Evolutionary conservation across 2,888 invertebrate species (phyloP), one percentile per base, ranked within the genome.

Genomic region (Diplazon laetatorius): DNA sequence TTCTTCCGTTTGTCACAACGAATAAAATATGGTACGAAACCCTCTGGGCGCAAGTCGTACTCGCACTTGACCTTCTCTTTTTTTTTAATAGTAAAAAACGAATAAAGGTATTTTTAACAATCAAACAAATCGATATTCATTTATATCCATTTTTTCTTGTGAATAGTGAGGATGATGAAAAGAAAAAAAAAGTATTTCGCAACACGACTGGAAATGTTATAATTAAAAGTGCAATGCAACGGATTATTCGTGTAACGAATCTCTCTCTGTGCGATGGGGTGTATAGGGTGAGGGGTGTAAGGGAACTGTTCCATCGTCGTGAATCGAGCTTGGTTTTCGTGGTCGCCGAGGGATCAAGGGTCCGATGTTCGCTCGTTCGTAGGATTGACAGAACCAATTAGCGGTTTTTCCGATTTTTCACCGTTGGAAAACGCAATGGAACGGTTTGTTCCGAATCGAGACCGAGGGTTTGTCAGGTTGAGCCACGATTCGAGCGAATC

Each of bases 321-420:
- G 22, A 25, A 18, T 50, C 59, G 52, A 48, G 9, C 22, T 63
- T n/a, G 35, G 65, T 30, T 71, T 76, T 50, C 57, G 65, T 18
- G 65, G 70, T 76, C 62, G 65, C 46, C 44, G 74, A 55, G 52
- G 63, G 71, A 25, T 71, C 59, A 55, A 63, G 63, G 66, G 44
- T 70, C 68, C 30, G 70, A 71, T 46, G 66, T 60, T 68, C 62
- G 50, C 71, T 66, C 71, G 68, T 78, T 74, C 48, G 57, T 57
- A 66, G 76, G 83, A 85, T 85, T 83, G 84, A 85, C 85, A 85
- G 83, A 83, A 83, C 79, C 85, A 86, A 86, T 86, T 86, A 86
- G 83, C 80, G 82, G 82, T 81, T 81, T 82, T 83, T 82, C 85
- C n/a, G 83, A 85, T 86, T 85, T 85, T 85, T 85, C 80, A 66